phyloP scores from a whole-genome alignment of 2,797 vertebrate species.

The Lutjanus campechanus region DNA sequence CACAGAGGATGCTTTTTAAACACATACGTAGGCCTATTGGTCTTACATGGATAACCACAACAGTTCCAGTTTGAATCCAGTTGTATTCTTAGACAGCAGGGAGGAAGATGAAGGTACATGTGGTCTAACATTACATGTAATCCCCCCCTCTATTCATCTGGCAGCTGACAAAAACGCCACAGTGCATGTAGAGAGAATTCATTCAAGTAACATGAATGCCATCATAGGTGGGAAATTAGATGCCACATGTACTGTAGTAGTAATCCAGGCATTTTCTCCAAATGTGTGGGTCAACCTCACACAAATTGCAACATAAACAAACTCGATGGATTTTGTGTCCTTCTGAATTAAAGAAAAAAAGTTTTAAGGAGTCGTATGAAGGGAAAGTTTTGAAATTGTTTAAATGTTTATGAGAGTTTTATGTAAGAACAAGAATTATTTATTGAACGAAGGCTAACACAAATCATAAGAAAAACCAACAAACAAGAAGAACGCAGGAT shows the following conservation, averaged over 20 bases:
- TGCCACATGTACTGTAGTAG: neutral
- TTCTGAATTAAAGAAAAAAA: too few species aligned
- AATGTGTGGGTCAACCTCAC: too few species aligned
- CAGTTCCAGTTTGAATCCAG: constrained; percentile 11
- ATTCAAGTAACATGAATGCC: constrained; percentile 14
- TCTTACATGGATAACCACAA: neutral
- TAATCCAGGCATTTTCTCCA: too few species aligned
- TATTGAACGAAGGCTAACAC: too few species aligned
- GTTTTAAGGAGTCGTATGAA: too few species aligned
- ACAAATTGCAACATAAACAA: too few species aligned
- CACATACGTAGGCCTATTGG: neutral
- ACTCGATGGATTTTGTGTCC: too few species aligned
- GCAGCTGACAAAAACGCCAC: constrained; percentile 4
- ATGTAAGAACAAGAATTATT: too few species aligned
- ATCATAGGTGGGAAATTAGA: neutral
- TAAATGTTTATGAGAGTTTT: too few species aligned
- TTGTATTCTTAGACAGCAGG: constrained; percentile 2
- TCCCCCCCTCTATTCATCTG: neutral
- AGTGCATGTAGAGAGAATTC: neutral
- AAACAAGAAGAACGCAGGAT: too few species aligned
- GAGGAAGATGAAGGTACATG: constrained; percentile 7
- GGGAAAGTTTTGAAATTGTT: too few species aligned
- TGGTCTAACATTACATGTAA: constrained; percentile 11
- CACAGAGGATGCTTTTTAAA: neutral
- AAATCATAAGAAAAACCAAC: too few species aligned